Conservation (phyloP, 2,888 invertebrate species). For the Drosophila neonasuta region DNA sequence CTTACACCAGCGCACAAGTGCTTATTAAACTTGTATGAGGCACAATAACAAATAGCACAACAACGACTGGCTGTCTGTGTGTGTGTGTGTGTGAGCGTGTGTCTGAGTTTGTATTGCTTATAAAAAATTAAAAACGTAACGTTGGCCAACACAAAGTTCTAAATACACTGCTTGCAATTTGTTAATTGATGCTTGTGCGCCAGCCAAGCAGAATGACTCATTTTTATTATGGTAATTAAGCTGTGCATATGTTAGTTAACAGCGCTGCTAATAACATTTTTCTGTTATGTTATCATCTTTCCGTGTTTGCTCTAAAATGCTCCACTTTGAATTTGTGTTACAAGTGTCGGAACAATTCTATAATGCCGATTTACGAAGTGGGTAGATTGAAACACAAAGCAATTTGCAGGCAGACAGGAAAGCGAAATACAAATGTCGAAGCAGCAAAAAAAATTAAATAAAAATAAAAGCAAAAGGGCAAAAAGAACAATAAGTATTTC, state of each 20-base stretch:
- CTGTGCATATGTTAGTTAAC: not conserved
- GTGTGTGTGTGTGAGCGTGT: slow-evolving; percentile 12
- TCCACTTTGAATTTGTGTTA: not conserved
- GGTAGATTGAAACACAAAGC: slow-evolving; percentile 12
- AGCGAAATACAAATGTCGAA: slow-evolving; percentile 52
- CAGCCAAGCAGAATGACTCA: not conserved
- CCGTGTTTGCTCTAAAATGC: not conserved
- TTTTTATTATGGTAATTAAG: not conserved
- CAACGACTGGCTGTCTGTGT: slow-evolving; percentile 19
- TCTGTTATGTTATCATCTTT: slow-evolving; percentile 4
- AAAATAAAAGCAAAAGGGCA: slow-evolving; percentile 19
- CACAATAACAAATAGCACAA: slow-evolving; percentile 53
- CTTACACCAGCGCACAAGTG: slow-evolving; percentile 9
- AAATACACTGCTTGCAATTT: slow-evolving; percentile 26
- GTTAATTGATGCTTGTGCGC: slow-evolving; percentile 4
- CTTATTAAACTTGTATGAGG: slow-evolving; percentile 68
- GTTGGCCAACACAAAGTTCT: slow-evolving; percentile 12
- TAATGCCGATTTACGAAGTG: not conserved
- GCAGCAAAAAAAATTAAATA: slow-evolving; percentile 29
- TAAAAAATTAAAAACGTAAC: slow-evolving; percentile 60
- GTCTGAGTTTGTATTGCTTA: slow-evolving; percentile 46
- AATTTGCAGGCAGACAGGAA: slow-evolving; percentile 35
- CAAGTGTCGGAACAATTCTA: slow-evolving; percentile 10
- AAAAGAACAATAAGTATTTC: slow-evolving; percentile 17
- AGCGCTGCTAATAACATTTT: slow-evolving; percentile 5